A percentile compares a stretch with the other conserved stretches of the same genome.
Evolutionary conservation across 2,113 vertebrate genomes (phyloP).

Genomic region (Candoia aspera): DNA sequence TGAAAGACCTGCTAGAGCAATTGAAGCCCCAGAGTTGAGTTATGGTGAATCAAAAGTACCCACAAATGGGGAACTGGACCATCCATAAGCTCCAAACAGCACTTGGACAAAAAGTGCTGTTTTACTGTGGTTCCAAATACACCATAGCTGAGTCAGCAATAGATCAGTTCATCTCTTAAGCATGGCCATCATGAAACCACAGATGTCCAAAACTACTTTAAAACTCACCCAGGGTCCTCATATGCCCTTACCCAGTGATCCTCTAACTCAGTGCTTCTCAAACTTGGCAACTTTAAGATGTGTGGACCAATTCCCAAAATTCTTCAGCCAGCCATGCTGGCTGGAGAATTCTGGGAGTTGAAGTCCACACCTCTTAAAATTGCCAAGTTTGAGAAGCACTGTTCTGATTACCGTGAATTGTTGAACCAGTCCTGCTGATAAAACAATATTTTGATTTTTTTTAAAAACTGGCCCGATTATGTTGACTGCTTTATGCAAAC

Average conservation of each 20-base stretch:
- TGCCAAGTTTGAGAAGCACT: too few relatives aligned
- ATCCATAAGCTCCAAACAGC: not conserved
- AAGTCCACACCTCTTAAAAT: too few relatives aligned
- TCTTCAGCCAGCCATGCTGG: not conserved
- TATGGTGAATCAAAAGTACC: not conserved
- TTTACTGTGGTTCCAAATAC: not conserved
- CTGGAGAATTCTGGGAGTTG: not conserved
- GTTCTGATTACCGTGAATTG: too few relatives aligned
- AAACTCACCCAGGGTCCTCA: not conserved
- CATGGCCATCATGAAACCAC: not conserved
- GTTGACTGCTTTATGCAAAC: too few relatives aligned
- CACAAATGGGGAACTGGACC: not conserved
- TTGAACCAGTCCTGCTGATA: too few relatives aligned
- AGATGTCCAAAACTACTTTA: not conserved
- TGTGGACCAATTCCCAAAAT: too few relatives aligned
- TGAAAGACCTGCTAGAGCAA: not conserved
- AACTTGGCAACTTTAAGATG: too few relatives aligned
- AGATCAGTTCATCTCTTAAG: not conserved
- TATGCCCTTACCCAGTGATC: not conserved
- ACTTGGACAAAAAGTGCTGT: too few relatives aligned
- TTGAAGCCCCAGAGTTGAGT: not conserved
- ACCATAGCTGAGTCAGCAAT: not conserved
- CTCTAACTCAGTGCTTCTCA: not conserved
- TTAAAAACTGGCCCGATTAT: too few relatives aligned
- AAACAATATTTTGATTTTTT: too few relatives aligned